phyloP scores from a whole-genome alignment of 2,113 vertebrate species.

The Cairina moschata region DNA sequence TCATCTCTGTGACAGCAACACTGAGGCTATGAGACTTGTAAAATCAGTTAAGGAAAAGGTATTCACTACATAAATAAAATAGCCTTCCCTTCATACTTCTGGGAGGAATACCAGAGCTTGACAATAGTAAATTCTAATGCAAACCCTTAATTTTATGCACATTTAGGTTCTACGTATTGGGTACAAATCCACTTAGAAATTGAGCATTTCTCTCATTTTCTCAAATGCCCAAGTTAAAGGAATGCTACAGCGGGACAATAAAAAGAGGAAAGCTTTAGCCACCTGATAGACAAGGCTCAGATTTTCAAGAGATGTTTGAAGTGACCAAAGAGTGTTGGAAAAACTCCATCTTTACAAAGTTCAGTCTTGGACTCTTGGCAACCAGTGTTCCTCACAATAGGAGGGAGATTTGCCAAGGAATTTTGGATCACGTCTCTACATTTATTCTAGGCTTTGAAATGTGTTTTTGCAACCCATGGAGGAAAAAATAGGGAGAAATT shows the following conservation, averaged over 20 bases:
- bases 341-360: neutral
- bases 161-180: neutral
- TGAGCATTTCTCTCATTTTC: neutral
- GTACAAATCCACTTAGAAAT: neutral
- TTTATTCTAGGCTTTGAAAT: constrained; percentile 35
- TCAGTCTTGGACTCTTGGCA: neutral
- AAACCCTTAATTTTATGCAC: neutral
- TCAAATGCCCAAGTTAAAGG: neutral
- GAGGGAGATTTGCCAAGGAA: constrained; percentile 20
- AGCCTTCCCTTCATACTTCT: neutral
- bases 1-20: neutral
- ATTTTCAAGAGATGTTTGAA: neutral
- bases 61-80: neutral
- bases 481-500: constrained; percentile 30
- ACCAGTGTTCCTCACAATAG: constrained; percentile 25
- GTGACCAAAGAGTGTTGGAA: neutral
- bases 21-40: neutral
- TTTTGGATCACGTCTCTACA: constrained; percentile 30
- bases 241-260: neutral
- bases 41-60: neutral
- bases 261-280: neutral
- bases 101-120: neutral
- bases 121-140: neutral
- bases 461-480: constrained; percentile 16
- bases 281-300: neutral